Base-by-base conservation (phyloP, 1,140 invertebrate genomes). In the Lordiphosa clarofinis region DNA sequence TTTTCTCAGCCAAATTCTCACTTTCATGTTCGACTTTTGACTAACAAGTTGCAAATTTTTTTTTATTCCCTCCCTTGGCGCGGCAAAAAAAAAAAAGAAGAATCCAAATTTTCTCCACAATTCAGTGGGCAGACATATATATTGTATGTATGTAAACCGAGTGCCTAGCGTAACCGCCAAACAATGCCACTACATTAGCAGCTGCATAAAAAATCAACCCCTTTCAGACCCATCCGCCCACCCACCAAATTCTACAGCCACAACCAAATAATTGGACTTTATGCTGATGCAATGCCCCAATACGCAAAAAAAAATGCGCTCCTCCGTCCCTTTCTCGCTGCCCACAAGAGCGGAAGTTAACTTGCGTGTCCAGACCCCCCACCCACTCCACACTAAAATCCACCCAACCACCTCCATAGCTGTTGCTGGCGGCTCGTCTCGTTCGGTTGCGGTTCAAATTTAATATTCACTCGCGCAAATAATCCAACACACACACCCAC, bases 391-490 rank as follows among this genome's bases (percentile, higher is more conserved):
- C 33, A 36, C 36, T 44, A 13, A 19, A 24, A 4, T 5, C 39
- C 43, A 58, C 13, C 43, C 15, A 24, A 15, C 40, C 28, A 15
- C 12, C 42, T 37, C 33, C 39, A 31, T 28, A 61, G 55, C 65
- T 72, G 71, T 58, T 63, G 66, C 61, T 79, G 76, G 61, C 72
- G 67, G 71, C 65, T 70, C 73, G 62, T 56, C 67, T 82, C 72
- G 72, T 82, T 81, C 76, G 76, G 72, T 75, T 81, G 76, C 78
- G 76, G 76, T 76, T 82, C 76, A 82, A 81, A 81, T 81, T 81
- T 81, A 81, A 82, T 81, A 81, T 82, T 81, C 76, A 81, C 76
- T 82, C 72, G 76, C 76, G 78, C 76, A 82, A 81, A 81, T 81
- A 81, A 81, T 81, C 78, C 76, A 31, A 82, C 63, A 63, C 62